Percentiles rank a stretch among this genome's conserved stretches.
Evolutionary conservation across 1,140 invertebrate genomes (phyloP).

Genomic region (Drosophila navojoa): DNA sequence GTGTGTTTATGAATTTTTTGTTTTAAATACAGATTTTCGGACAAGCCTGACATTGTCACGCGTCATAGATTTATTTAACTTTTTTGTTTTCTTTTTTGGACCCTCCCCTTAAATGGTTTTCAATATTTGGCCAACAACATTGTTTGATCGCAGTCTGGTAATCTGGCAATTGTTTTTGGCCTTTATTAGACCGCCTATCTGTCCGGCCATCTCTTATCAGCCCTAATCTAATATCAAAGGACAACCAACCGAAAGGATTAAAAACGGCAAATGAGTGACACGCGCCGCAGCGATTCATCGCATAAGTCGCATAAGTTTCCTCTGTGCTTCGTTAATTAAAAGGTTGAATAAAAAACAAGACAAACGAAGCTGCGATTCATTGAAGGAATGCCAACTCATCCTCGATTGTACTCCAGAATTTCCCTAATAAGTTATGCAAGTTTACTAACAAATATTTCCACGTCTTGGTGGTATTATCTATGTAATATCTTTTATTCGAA

Average conservation of each 20-base stretch:
- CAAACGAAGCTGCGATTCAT: background rate
- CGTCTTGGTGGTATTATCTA: no score
- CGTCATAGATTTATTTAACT: slow-evolving; percentile 28
- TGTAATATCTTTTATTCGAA: no score
- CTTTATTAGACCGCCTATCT: slow-evolving; percentile 19
- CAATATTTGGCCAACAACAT: slow-evolving; percentile 1
- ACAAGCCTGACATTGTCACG: slow-evolving; percentile 51
- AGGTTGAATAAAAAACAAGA: background rate
- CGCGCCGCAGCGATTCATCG: slow-evolving; percentile 53
- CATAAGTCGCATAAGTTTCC: slow-evolving; percentile 13
- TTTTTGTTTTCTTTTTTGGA: background rate
- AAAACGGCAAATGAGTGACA: slow-evolving; percentile 59
- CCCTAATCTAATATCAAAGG: slow-evolving; percentile 65
- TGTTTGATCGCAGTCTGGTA: slow-evolving; percentile 12
- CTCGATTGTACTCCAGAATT: no score
- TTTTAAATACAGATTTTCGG: background rate
- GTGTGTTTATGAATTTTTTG: no score
- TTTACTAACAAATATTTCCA: no score
- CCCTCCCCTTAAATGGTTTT: slow-evolving; percentile 3
- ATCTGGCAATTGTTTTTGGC: background rate
- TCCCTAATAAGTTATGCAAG: no score
- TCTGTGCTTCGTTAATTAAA: background rate
- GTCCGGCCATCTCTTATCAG: slow-evolving; percentile 3
- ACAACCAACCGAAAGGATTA: slow-evolving; percentile 50
- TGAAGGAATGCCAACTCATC: no score